A percentile compares a stretch with the other conserved stretches of the same genome.
These are phyloP conservation scores for Oreortyx pictus DNA, from an alignment of 2,797 vertebrate genomes.

Conservation along the genomic window DNA sequence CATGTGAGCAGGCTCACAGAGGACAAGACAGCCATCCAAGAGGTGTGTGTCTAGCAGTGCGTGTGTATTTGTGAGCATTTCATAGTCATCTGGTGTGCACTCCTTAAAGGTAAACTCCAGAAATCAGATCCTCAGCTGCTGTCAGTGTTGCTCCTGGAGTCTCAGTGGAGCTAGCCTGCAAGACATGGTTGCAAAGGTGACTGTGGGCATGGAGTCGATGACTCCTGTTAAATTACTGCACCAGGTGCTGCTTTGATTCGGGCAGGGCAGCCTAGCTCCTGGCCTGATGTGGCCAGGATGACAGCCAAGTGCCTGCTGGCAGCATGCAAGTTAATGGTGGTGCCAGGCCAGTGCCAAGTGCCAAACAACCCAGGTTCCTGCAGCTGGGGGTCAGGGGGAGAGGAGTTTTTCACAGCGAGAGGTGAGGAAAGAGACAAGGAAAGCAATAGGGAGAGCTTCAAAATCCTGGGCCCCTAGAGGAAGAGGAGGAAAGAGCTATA, in stretches of 20 bases:
- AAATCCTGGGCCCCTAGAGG: background rate
- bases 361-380: conserved; percentile 19
- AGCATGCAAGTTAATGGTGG: fast-evolving
- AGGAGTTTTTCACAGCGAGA: background rate
- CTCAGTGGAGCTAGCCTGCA: background rate
- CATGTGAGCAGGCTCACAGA: background rate
- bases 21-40: background rate
- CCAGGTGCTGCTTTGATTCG: background rate
- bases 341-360: background rate
- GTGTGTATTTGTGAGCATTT: background rate
- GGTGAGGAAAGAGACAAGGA: background rate
- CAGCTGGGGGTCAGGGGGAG: background rate
- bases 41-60: background rate
- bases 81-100: background rate
- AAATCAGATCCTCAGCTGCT: conserved; percentile 6
- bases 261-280: background rate
- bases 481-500: background rate
- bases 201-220: fast-evolving
- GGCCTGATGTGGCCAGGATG: fast-evolving
- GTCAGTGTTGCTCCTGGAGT: background rate
- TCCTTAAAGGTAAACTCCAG: background rate
- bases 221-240: background rate
- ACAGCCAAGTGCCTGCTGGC: background rate
- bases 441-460: background rate
- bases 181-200: background rate